phyloP scores from a whole-genome alignment of 2,888 invertebrate species.

The Saturnia japonica region DNA sequence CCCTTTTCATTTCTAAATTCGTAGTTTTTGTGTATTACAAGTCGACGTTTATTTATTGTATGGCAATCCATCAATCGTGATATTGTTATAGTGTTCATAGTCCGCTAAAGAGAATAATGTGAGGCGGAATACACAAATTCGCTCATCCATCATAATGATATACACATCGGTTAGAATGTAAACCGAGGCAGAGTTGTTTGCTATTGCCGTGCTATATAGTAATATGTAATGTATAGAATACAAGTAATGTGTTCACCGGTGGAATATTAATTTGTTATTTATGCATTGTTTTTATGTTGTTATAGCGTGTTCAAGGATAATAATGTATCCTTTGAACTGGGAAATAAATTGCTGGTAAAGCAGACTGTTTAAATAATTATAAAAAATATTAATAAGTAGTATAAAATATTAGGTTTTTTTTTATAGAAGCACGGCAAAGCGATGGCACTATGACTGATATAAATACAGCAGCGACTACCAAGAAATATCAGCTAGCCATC shows the following conservation, averaged over 20 bases:
- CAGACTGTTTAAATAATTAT: background rate
- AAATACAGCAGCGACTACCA: no score
- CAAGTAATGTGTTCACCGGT: background rate
- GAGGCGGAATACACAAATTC: slow-evolving; percentile 41
- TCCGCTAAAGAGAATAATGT: slow-evolving; percentile 48
- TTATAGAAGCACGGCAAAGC: no score
- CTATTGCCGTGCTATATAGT: background rate
- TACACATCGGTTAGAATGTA: slow-evolving; percentile 26
- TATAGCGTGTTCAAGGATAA: background rate
- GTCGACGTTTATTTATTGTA: slow-evolving; percentile 12
- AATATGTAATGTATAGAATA: background rate
- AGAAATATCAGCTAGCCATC: no score
- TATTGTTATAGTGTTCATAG: slow-evolving; percentile 45
- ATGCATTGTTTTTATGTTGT: background rate
- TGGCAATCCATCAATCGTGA: slow-evolving; percentile 49
- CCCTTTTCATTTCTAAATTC: background rate
- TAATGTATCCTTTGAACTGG: background rate
- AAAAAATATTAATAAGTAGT: background rate
- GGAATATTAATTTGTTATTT: background rate
- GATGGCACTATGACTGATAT: no score
- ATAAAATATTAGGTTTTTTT: no score
- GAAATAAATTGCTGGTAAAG: background rate
- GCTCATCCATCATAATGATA: slow-evolving; percentile 35
- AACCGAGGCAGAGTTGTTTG: slow-evolving; percentile 21
- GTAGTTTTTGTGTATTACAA: background rate